Evolutionary conservation across 2,113 vertebrate genomes (phyloP), one percentile per base, ranked within the genome.

Genomic region (Mustela lutreola): DNA sequence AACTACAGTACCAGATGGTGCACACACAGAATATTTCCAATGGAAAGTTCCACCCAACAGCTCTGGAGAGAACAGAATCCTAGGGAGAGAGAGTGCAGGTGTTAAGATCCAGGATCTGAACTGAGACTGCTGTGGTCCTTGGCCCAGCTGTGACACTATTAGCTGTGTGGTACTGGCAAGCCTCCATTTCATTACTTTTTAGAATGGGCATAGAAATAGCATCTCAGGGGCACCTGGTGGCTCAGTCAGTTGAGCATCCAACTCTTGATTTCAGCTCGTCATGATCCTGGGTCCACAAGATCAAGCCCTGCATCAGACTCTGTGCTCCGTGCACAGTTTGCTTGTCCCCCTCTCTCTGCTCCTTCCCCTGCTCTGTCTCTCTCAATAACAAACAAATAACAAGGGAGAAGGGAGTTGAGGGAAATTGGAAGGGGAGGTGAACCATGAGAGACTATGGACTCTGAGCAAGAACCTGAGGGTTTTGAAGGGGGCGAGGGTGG

Each of bases 1-100:
- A 9, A 7, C 5, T 22, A 53, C 12, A 11, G 2, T 33, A 9
- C 11, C 14, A 24, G 19, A 24, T 6, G 4, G 5, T 7, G 6
- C 7, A 70, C 22, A 82, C 42, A 42, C 0, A 11, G 91, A 62
- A 5, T 7, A 33, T 78, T 87, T 22, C 90, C 62, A 63, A 5
- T 1, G 63, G 65, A 24, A 91, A 88, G 31, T 79, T 42, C 28
- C n/a, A 15, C 7, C 12, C 2, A 28, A n/a, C 11, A 33, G 33
- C 45, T 15, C 65, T 39, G 18, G 60, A 45, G n/a, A 67, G 48
- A 86, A 62, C 2, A 39, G 89, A 76, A 24, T 39, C 60, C 81
- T 1, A 21, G 31, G 67, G 45, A 85, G 28, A 71, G 4, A 24
- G 48, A 39, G 11, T 2, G 11, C 26, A 50, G 36, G 14, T 7